Base-by-base conservation (phyloP, 2,797 vertebrate genomes). In the Sebastes itinus region DNA sequence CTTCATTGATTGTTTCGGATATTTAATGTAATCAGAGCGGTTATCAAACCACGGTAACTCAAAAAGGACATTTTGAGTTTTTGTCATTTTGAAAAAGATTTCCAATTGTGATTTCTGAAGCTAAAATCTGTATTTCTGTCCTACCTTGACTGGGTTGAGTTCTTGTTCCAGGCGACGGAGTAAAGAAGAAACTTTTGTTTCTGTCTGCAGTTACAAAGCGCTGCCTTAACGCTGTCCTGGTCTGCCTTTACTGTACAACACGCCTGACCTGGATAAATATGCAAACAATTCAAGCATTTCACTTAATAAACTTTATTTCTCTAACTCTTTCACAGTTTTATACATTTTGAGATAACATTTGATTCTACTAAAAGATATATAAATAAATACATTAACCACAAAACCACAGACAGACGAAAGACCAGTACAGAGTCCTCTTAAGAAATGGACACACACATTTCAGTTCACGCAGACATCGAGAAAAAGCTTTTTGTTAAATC, bases 241-340 rank as follows among this genome's bases (percentile, higher is more conserved):
- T 66, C 60, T 49, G 67, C 12, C 25, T 28, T 9, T 5, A 46
- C 42, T 46, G 42, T 46, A 67, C 62, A 68, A 46, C 25, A 4
- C 27, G 6, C 22, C 58, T 27, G 7, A 62, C 11, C 75, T 66
- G 18, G 11, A 71, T 27, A 7, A 74, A 74, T 25, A 32, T 1
- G 5, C 1, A 0, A 60, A 46, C 20, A 42, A 2, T 63, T 0
- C 32, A 32, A 71, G 20, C 33, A 55, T 62, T 69, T 75, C 22
- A 82, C 70, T 81, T 63, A 56, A 66, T 72, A 66, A 84, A 83
- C 79, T 91, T 94, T 93, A 92, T 93, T 93, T 7, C 1, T 0
- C 83, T 84, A 85, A 32, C 64, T 62, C 25, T 52, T 86, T 90
- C 86, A 88, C 77, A 80, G 85, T 88, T 89, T 88, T 80, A 84